Base-by-base conservation (phyloP, 2,888 invertebrate genomes). In the Eulithis testata region DNA sequence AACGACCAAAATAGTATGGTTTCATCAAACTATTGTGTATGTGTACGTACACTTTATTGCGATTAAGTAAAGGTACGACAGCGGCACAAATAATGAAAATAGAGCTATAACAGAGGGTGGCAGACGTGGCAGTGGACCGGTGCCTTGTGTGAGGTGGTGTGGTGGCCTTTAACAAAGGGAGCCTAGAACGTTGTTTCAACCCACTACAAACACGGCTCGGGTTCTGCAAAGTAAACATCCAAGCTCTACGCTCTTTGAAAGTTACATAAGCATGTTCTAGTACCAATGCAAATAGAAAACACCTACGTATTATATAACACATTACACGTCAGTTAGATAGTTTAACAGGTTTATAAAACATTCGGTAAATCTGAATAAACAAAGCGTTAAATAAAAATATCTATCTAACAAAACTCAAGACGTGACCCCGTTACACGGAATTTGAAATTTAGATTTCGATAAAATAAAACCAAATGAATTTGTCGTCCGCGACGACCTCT, bases 351-450 rank as follows among this genome's bases (percentile, higher is more conserved):
- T 37, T 21, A 60, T 9, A 14, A 44, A 60, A 31, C 9, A 11
- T 11, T 36, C 11, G 11, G 36, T 27, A 31, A 60, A 56, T 36
- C 45, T 74, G 75, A 69, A 76, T 72, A 75, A 81, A 84, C 80
- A 83, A 77, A 84, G 77, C 84, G 82, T 84, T 81, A 87, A 87
- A 82, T 83, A 86, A 82, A 87, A 75, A 77, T 74, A 80, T 83
- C 81, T 82, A 87, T 87, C 79, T 83, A 87, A 86, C 86, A 82
- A 82, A 81, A 84, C 45, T 6, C 12, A 49, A 49, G 51, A 51
- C 74, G 79, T 90, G 90, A 91, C 91, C 91, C 91, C 91, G 91
- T 91, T 91, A 90, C 84, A 88, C 79, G 82, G 81, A 80, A 80
- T 89, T 91, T 90, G 90, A 91, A 91, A 87, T 92, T 89, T 84